Conservation (phyloP, 2,797 vertebrate genomes). For the Gymnoscopelus braueri region DNA sequence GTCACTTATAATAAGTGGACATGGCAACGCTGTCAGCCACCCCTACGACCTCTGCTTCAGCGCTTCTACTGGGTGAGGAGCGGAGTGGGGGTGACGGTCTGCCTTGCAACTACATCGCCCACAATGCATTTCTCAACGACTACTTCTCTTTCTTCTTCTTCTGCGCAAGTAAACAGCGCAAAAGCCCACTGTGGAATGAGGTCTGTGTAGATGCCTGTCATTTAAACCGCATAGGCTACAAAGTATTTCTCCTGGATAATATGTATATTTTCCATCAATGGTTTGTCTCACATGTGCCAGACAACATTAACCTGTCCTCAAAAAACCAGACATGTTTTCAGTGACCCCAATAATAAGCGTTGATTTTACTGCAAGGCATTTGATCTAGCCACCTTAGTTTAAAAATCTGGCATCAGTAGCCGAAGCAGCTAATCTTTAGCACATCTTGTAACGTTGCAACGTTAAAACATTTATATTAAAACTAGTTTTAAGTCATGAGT, state of each 20-base stretch:
- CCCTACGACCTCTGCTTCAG: too few relatives aligned
- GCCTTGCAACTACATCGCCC: slow-evolving; percentile 63
- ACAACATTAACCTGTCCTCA: not conserved
- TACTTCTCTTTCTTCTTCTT: slow-evolving; percentile 11
- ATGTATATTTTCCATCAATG: not conserved
- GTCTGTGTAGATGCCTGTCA: slow-evolving; percentile 48
- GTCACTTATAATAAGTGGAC: too few relatives aligned
- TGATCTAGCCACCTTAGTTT: not conserved
- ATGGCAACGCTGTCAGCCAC: too few relatives aligned
- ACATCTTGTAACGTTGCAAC: not conserved
- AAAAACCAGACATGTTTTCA: not conserved
- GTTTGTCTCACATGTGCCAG: not conserved
- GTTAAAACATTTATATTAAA: too few relatives aligned
- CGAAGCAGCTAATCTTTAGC: not conserved
- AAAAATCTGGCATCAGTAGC: fast-evolving
- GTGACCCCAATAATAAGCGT: not conserved
- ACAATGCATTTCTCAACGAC: slow-evolving; percentile 41
- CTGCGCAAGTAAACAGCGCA: slow-evolving; percentile 51
- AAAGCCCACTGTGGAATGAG: slow-evolving; percentile 30
- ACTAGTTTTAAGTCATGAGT: slow-evolving; percentile 54
- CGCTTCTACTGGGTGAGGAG: too few relatives aligned
- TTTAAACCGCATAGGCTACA: slow-evolving; percentile 17
- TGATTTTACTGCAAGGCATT: not conserved
- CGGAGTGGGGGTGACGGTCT: too few relatives aligned
- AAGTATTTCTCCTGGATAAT: not conserved